A percentile compares a stretch with the other conserved stretches of the same genome.
Evolutionary conservation across 64 coral and sea anemone species (phyloP).

Genomic region (Trachythela sp.): DNA sequence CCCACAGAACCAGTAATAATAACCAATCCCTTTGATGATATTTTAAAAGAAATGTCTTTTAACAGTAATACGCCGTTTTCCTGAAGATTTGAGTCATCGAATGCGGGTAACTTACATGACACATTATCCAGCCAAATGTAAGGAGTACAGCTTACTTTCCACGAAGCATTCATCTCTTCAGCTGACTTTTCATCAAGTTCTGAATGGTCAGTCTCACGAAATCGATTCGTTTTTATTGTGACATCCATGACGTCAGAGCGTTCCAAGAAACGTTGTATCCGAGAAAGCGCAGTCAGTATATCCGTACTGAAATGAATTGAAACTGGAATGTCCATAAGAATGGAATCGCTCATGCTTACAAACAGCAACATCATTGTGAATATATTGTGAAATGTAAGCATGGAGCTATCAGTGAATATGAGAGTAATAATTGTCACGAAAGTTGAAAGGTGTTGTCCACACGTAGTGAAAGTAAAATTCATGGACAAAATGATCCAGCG

Average conservation of each 20-base stretch:
- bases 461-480: not conserved
- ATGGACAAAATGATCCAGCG: not conserved
- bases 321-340: not conserved
- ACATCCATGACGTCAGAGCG: not conserved
- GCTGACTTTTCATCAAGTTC: not conserved
- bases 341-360: not conserved
- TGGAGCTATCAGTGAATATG: not conserved
- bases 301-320: not conserved
- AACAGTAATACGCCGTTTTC: not conserved
- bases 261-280: not conserved
- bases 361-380: not conserved
- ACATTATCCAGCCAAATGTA: not conserved
- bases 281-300: not conserved
- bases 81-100: not conserved
- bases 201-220: not conserved
- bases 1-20: constrained; percentile 55
- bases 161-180: not conserved
- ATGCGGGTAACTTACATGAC: not conserved
- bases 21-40: constrained; percentile 12
- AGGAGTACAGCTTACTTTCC: not conserved
- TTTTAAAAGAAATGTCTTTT: constrained; percentile 35
- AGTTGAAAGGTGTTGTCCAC: not conserved
- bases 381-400: not conserved
- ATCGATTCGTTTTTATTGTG: not conserved
- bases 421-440: not conserved